A percentile compares a stretch with the other conserved stretches of the same genome.
These are phyloP conservation scores for Kryptolebias marmoratus DNA, from an alignment of 2,113 vertebrate genomes.

Conservation along the genomic window DNA sequence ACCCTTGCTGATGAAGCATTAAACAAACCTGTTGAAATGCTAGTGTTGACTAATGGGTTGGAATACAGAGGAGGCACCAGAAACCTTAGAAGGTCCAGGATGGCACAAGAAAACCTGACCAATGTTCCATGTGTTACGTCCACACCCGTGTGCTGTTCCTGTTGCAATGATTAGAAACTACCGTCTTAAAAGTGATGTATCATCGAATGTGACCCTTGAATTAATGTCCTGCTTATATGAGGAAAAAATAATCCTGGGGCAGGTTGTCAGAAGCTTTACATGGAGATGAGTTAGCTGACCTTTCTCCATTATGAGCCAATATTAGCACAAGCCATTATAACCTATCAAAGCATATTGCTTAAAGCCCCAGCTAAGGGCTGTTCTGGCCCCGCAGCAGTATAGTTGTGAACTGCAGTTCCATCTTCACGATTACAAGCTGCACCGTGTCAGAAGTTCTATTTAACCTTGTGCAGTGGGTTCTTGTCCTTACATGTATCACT, in stretches of 20 bases:
- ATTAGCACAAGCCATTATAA: constrained; percentile 72
- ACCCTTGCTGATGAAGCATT: constrained; percentile 1
- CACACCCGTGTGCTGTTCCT: neutral
- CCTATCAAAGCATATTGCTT: constrained; percentile 70
- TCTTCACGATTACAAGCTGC: constrained; percentile 62
- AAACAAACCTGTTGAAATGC: constrained; percentile 2
- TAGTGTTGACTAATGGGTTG: neutral
- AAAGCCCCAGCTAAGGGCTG: constrained; percentile 56
- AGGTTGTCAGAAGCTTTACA: constrained; percentile 51
- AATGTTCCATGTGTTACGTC: neutral
- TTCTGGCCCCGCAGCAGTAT: constrained; percentile 36
- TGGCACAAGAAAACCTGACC: neutral
- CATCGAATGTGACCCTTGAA: constrained; percentile 42
- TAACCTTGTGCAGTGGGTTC: constrained; percentile 69
- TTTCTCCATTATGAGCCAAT: constrained; percentile 67
- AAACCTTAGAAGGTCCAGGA: neutral
- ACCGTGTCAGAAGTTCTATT: constrained; percentile 61
- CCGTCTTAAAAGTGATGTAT: constrained; percentile 32
- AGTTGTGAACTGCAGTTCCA: constrained; percentile 46
- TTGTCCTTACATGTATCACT: constrained; percentile 43
- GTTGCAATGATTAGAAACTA: constrained; percentile 34
- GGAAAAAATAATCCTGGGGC: constrained; percentile 53
- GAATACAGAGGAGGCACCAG: neutral
- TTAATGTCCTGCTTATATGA: constrained; percentile 36
- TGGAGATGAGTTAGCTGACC: constrained; percentile 67